Conservation (phyloP, 2,888 invertebrate species). For the Nemapogon koenigi region DNA sequence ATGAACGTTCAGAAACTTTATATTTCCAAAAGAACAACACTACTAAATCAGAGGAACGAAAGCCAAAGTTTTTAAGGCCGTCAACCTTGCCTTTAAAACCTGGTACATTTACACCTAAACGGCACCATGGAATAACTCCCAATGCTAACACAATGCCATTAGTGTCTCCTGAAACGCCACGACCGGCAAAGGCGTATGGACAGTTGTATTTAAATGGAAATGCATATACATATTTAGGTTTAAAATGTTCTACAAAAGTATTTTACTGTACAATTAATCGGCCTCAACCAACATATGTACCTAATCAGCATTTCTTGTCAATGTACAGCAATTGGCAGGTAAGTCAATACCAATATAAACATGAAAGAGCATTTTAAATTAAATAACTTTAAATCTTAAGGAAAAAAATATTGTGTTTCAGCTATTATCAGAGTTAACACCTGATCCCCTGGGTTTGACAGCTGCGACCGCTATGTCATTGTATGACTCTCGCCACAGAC, state of each 20-base stretch:
- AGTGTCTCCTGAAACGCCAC: slow-evolving; percentile 90
- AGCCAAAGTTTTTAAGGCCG: slow-evolving; percentile 78
- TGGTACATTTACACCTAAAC: slow-evolving; percentile 81
- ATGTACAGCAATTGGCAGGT: slow-evolving; percentile 98
- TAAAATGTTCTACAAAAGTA: slow-evolving; percentile 89
- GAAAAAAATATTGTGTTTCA: slow-evolving; percentile 33
- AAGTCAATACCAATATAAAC: slow-evolving; percentile 19
- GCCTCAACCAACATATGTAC: slow-evolving; percentile 94
- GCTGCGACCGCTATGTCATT: slow-evolving; percentile 71
- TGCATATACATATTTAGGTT: slow-evolving; percentile 88
- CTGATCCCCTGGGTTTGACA: slow-evolving; percentile 71
- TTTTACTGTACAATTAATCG: slow-evolving; percentile 94
- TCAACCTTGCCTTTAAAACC: slow-evolving; percentile 85
- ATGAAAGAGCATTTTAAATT: not conserved
- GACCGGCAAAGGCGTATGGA: slow-evolving; percentile 88
- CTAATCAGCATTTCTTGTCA: slow-evolving; percentile 86
- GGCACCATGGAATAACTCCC: slow-evolving; percentile 82
- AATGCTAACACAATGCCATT: slow-evolving; percentile 83
- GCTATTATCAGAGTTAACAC: slow-evolving; percentile 72
- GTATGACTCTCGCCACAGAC: slow-evolving; percentile 82
- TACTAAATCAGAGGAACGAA: slow-evolving; percentile 43
- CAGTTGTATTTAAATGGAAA: slow-evolving; percentile 90
- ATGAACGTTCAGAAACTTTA: slow-evolving; percentile 54
- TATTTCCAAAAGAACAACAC: slow-evolving; percentile 52
- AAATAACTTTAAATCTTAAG: not conserved